Evolutionary conservation across 2,113 vertebrate genomes (phyloP).

Genomic region (Mormyrus iriodes): DNA sequence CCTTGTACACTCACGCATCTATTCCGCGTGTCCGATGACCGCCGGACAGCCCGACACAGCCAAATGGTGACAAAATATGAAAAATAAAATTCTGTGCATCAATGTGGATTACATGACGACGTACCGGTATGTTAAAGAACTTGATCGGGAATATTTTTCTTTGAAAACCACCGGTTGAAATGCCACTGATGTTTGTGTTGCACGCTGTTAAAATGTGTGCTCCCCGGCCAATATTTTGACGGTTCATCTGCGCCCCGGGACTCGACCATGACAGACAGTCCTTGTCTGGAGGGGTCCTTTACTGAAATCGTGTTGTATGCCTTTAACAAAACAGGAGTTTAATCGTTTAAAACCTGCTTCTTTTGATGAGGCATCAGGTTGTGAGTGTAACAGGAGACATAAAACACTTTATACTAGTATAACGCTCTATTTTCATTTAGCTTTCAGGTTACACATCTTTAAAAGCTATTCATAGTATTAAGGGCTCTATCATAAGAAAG

Average conservation of each 20-base stretch:
- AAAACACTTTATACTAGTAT: not conserved
- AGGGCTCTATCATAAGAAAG: not conserved
- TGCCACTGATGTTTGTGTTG: not conserved
- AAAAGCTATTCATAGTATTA: not conserved
- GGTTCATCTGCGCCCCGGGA: not conserved
- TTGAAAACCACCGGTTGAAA: not conserved
- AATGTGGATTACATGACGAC: not conserved
- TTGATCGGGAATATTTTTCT: not conserved
- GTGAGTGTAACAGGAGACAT: not conserved
- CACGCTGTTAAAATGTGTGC: not conserved
- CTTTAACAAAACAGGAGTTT: not conserved
- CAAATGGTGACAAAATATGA: not conserved
- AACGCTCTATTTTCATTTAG: not conserved
- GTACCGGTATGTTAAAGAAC: not conserved
- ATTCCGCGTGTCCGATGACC: not conserved
- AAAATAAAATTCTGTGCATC: not conserved
- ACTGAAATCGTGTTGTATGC: not conserved
- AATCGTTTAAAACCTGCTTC: not conserved
- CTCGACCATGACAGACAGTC: not conserved
- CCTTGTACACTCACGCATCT: not conserved
- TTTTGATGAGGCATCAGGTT: not conserved
- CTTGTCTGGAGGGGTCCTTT: not conserved
- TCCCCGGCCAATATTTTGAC: not conserved
- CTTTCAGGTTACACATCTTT: not conserved
- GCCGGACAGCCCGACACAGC: not conserved